Evolutionary conservation across 2,113 vertebrate species (phyloP).

Genomic region (Bagarius yarrelli): DNA sequence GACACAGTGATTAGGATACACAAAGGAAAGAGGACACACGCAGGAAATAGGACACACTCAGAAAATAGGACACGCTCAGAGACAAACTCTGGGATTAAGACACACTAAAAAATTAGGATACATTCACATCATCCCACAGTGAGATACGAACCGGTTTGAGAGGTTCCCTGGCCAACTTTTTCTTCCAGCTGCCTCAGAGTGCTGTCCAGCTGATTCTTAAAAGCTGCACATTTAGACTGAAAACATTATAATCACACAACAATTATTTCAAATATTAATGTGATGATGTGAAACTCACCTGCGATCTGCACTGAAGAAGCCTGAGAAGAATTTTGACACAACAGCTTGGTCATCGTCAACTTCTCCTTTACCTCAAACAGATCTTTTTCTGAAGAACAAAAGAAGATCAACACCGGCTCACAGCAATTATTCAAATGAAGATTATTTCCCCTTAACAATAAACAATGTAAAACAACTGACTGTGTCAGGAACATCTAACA

Average conservation of each 20-base stretch:
- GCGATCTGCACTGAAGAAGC: not conserved
- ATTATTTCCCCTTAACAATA: not conserved
- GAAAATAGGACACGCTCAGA: too few species aligned
- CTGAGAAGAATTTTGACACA: not conserved
- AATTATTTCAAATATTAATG: too few species aligned
- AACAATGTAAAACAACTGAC: not conserved
- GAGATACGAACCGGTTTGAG: conserved; percentile 1
- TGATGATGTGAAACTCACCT: not conserved
- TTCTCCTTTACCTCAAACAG: not conserved
- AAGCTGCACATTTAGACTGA: not conserved
- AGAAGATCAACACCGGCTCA: not conserved
- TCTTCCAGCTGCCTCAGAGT: not conserved
- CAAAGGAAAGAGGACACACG: not conserved
- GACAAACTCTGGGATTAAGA: too few species aligned
- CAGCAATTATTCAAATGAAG: not conserved
- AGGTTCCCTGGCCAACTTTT: not conserved
- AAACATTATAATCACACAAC: not conserved
- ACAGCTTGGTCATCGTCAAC: not conserved
- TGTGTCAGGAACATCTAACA: too few species aligned
- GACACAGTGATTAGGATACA: not conserved
- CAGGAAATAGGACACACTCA: too few species aligned
- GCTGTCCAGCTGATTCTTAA: conserved; percentile 8
- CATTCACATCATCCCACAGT: not conserved
- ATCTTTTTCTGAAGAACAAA: conserved; percentile 16
- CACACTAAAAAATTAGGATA: too few species aligned